phyloP scores from a whole-genome alignment of 2,113 vertebrate genomes.

The Scomber scombrus region DNA sequence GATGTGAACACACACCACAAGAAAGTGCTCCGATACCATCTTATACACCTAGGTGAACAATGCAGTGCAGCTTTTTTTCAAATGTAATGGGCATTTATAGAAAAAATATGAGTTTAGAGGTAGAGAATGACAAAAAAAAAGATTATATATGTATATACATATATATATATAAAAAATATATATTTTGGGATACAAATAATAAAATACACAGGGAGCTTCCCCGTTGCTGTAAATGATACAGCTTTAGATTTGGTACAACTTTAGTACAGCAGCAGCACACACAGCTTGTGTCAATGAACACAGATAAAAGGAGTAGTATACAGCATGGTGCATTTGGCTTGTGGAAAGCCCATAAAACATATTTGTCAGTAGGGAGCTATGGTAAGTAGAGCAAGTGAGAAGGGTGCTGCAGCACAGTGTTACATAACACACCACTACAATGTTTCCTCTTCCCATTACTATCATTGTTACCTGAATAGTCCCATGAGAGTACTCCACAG shows the following conservation, averaged over 20 bases:
- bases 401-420: conserved; percentile 32
- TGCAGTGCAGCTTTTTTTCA: no score
- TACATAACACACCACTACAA: conserved; percentile 56
- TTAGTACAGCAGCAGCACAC: not conserved
- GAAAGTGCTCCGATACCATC: not conserved
- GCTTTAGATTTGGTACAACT: no score
- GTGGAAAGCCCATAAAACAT: conserved; percentile 20
- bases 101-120: not conserved
- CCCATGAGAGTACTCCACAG: conserved; percentile 44
- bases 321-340: conserved; percentile 8
- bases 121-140: no score
- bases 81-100: not conserved
- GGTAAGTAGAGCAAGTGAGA: conserved; percentile 35
- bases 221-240: no score
- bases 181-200: not conserved
- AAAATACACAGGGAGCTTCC: not conserved
- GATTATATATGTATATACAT: no score
- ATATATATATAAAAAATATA: no score
- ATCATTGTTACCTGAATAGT: conserved; percentile 41
- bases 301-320: not conserved
- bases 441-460: conserved; percentile 34
- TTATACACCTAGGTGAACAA: not conserved
- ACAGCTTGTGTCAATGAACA: not conserved
- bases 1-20: not conserved
- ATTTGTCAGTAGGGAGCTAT: conserved; percentile 30